Evolutionary conservation across 2,113 vertebrate species (phyloP).

Genomic region (Plotosus lineatus): DNA sequence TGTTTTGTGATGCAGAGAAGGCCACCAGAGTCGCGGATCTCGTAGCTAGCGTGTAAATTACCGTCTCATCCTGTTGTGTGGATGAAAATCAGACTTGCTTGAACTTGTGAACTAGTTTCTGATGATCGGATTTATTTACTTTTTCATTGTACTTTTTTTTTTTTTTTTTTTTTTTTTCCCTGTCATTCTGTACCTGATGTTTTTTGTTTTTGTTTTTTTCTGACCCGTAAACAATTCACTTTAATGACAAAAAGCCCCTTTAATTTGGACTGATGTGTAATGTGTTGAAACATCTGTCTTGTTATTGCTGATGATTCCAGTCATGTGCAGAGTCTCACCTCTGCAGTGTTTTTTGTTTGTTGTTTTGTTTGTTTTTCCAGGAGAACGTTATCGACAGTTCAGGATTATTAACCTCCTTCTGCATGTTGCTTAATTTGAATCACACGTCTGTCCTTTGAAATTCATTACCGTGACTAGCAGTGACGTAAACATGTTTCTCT

Average conservation of each 20-base stretch:
- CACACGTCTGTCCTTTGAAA: neutral
- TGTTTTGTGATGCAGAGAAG: conserved; percentile 23
- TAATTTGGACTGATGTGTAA: too few relatives aligned
- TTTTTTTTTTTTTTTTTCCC: neutral
- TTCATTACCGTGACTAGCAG: neutral
- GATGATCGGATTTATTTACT: neutral
- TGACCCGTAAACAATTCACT: neutral
- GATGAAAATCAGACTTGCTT: conserved; percentile 1
- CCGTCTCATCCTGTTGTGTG: neutral
- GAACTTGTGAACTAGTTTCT: neutral
- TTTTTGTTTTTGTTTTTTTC: neutral
- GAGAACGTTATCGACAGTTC: neutral
- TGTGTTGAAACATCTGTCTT: neutral
- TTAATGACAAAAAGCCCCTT: too few relatives aligned
- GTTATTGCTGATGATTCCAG: neutral
- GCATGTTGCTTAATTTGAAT: neutral
- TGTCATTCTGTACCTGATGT: too few relatives aligned
- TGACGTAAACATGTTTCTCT: neutral
- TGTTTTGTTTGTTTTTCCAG: too few relatives aligned
- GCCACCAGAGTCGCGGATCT: conserved; percentile 30
- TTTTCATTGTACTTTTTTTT: neutral
- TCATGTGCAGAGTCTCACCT: neutral
- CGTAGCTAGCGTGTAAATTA: conserved; percentile 41
- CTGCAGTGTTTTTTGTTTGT: too few relatives aligned
- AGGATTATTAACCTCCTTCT: neutral